Evolutionary conservation across 2,797 vertebrate genomes (phyloP), one percentile per base, ranked within the genome.

Genomic region (Pipistrellus kuhlii): DNA sequence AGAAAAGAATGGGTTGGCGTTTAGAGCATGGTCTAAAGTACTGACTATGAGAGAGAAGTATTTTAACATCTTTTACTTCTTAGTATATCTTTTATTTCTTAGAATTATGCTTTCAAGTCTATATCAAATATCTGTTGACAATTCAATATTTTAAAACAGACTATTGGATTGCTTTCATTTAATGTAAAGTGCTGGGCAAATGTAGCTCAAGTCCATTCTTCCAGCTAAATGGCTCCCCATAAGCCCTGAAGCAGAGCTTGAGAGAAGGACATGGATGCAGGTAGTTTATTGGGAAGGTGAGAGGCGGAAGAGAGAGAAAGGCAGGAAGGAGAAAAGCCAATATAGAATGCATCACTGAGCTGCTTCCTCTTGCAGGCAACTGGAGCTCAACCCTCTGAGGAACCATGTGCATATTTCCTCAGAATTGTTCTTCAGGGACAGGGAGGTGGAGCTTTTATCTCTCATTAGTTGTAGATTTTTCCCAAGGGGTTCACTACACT

Each of bases 11-110:
- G 75, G 44, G 46, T 35, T 20, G 38, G 48, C n/a, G 0, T 48
- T 86, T 94, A 95, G 90, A 41, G n/a, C 76, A 44, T 71, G 32
- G n/a, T n/a, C 35, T 62, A 41, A 90, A 38, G 51, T 68, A 91
- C 27, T 11, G 69, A 85, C 68, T 20, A 10, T 12, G 46, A 89
- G 18, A 62, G n/a, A 85, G 62, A 82, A 66, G 25, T 7, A 46
- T 88, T 78, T 73, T 96, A 71, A 38, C 1, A 20, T 51, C 10
- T 82, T 82, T 78, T 66, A 53, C 57, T 59, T 55, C 72, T 88
- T 76, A 69, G n/a, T 44, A 55, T 11, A 41, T 14, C 59, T 30
- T 62, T 62, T 62, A 62, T 62, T 30, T 62, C 27, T 62, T 21
- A 57, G 21, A 68, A 87, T 59, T 85, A 30, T 71, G 76, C 41